Conservation (phyloP, 2,888 invertebrate genomes). For the Erebia epiphron region DNA sequence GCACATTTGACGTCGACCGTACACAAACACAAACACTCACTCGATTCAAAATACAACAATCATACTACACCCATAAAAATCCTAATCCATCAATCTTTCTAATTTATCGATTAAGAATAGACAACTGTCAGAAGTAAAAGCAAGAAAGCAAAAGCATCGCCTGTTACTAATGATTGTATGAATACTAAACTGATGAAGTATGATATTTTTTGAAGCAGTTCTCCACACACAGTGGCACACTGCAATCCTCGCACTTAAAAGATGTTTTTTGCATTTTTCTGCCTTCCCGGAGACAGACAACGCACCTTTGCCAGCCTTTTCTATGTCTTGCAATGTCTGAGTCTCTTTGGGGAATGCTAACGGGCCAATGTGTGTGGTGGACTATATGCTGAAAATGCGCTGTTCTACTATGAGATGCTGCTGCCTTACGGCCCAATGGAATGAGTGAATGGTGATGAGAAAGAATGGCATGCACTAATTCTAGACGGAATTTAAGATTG, state of each 20-base stretch:
- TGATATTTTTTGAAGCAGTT: slow-evolving; percentile 2
- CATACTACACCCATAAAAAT: too few relatives aligned
- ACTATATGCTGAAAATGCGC: too few relatives aligned
- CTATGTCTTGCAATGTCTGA: neutral
- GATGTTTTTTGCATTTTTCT: neutral
- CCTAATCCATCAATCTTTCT: too few relatives aligned
- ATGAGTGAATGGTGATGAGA: neutral
- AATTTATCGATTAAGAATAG: too few relatives aligned
- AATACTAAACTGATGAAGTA: neutral
- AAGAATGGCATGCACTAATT: neutral
- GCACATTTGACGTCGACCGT: too few relatives aligned
- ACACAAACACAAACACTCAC: too few relatives aligned
- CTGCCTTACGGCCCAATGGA: neutral
- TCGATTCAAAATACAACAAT: too few relatives aligned
- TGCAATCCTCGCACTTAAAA: neutral
- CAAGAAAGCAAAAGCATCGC: neutral
- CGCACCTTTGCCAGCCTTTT: neutral
- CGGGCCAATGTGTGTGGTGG: neutral
- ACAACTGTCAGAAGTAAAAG: neutral
- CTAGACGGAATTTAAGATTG: neutral
- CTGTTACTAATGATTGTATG: too few relatives aligned
- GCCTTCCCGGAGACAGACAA: neutral
- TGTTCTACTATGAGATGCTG: neutral
- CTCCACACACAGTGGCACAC: neutral
- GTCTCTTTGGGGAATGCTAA: neutral